Evolutionary conservation across 2,797 vertebrate genomes (phyloP).

Genomic region (Tamandua tetradactyla): DNA sequence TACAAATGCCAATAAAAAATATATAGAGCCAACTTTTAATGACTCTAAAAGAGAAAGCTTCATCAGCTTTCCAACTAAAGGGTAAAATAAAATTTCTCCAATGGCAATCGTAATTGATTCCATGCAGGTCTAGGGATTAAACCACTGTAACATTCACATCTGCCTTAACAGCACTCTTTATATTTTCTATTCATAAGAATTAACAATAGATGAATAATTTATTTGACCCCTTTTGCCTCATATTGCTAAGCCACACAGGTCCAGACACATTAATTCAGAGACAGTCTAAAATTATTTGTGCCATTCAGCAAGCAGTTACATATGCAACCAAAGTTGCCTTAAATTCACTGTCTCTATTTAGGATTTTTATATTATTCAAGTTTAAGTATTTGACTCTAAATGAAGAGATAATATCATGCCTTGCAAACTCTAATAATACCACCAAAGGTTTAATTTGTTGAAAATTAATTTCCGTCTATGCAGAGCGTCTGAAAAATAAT

Average conservation of each 20-base stretch:
- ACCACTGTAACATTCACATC: conserved; percentile 49
- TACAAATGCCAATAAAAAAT: conserved; percentile 44
- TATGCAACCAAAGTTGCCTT: conserved; percentile 74
- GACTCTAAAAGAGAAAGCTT: background rate
- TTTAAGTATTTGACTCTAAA: conserved; percentile 73
- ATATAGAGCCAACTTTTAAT: conserved; percentile 13
- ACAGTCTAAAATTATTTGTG: conserved; percentile 74
- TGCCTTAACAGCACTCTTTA: conserved; percentile 65
- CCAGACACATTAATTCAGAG: conserved; percentile 76
- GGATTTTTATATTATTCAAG: conserved; percentile 75
- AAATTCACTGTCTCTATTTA: conserved; percentile 70
- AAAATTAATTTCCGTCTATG: conserved; percentile 75
- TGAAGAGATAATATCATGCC: conserved; percentile 64
- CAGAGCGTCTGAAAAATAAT: conserved; percentile 57
- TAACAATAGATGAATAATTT: conserved; percentile 72
- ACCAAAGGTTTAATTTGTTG: background rate
- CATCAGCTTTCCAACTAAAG: background rate
- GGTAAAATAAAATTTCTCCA: conserved; percentile 25
- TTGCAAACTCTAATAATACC: conserved; percentile 56
- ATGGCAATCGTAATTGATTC: background rate
- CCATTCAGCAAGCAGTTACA: conserved; percentile 73
- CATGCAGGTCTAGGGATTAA: conserved; percentile 3
- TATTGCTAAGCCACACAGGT: conserved; percentile 73
- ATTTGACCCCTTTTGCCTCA: conserved; percentile 73
- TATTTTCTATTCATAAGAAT: conserved; percentile 75